Percentiles rank a stretch among this genome's conserved stretches.
Evolutionary conservation across 2,888 invertebrate species (phyloP).

Genomic region (Sphecodes monilicornis): DNA sequence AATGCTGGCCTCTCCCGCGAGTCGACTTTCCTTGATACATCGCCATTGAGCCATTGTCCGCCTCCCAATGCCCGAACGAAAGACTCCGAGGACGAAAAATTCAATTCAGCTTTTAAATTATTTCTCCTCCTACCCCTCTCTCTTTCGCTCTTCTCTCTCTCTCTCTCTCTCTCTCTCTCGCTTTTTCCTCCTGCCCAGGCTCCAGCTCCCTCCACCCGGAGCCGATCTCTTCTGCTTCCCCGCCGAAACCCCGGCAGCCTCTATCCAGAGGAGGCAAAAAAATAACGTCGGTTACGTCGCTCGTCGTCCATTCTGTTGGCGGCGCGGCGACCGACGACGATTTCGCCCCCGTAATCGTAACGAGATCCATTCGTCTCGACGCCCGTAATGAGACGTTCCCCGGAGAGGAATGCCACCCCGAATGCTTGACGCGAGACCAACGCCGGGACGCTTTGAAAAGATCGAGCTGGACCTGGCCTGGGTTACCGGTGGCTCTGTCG

Average conservation of each 20-base stretch:
- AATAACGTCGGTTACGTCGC: slow-evolving; percentile 75
- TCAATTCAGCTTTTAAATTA: slow-evolving; percentile 85
- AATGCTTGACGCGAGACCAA: slow-evolving; percentile 37
- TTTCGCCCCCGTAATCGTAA: slow-evolving; percentile 66
- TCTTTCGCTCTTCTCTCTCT: slow-evolving; percentile 12
- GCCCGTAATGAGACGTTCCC: slow-evolving; percentile 69
- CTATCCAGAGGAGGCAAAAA: slow-evolving; percentile 63
- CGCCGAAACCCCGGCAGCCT: slow-evolving; percentile 51
- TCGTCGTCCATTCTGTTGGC: slow-evolving; percentile 72
- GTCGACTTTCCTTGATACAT: slow-evolving; percentile 85
- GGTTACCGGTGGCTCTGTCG: neutral
- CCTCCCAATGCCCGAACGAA: slow-evolving; percentile 84
- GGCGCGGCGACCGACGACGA: slow-evolving; percentile 71
- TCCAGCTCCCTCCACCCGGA: slow-evolving; percentile 19
- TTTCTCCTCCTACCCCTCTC: slow-evolving; percentile 76
- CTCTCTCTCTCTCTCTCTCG: slow-evolving; percentile 54
- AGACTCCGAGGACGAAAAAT: slow-evolving; percentile 84
- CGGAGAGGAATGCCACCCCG: slow-evolving; percentile 61
- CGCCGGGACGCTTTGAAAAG: slow-evolving; percentile 25
- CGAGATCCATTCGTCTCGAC: slow-evolving; percentile 72
- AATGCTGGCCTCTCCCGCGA: slow-evolving; percentile 83
- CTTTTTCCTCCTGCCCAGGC: slow-evolving; percentile 34
- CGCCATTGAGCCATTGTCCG: slow-evolving; percentile 84
- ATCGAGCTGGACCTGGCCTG: slow-evolving; percentile 1
- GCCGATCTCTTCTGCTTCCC: slow-evolving; percentile 45